Evolutionary conservation across 2,888 invertebrate species (phyloP).

Genomic region (Drosophila kambysellisi): DNA sequence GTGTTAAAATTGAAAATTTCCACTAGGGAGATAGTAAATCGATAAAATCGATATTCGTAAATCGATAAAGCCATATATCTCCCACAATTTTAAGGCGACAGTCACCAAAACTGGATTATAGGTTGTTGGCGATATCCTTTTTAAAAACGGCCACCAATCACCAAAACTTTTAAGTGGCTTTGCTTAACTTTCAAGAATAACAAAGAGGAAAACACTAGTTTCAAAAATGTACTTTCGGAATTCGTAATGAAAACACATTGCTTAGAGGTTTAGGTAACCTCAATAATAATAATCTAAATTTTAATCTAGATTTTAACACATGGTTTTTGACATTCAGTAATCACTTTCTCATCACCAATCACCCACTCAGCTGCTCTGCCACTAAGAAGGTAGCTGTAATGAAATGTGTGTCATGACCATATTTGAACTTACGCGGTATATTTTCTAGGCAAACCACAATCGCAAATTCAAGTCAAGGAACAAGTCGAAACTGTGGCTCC

Average conservation of each 20-base stretch:
- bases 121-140: no score
- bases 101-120: no score
- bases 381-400: not conserved
- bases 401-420: constrained; percentile 69
- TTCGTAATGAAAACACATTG: not conserved
- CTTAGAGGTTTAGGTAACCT: not conserved
- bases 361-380: constrained; percentile 22
- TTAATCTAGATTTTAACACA: not conserved
- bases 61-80: no score
- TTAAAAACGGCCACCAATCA: no score
- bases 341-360: constrained; percentile 34
- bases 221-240: no score
- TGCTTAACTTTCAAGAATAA: no score
- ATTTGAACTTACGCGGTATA: constrained; percentile 61
- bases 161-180: no score
- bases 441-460: constrained; percentile 36
- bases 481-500: constrained; percentile 13
- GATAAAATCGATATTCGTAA: no score
- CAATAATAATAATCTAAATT: not conserved
- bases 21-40: no score
- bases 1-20: no score
- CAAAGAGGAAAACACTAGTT: no score
- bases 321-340: not conserved
- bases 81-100: no score
- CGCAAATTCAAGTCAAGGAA: constrained; percentile 23